A percentile compares a stretch with the other conserved stretches of the same genome.
Conservation (phyloP, 2,888 invertebrate species). For the Leucophenga montana region DNA sequence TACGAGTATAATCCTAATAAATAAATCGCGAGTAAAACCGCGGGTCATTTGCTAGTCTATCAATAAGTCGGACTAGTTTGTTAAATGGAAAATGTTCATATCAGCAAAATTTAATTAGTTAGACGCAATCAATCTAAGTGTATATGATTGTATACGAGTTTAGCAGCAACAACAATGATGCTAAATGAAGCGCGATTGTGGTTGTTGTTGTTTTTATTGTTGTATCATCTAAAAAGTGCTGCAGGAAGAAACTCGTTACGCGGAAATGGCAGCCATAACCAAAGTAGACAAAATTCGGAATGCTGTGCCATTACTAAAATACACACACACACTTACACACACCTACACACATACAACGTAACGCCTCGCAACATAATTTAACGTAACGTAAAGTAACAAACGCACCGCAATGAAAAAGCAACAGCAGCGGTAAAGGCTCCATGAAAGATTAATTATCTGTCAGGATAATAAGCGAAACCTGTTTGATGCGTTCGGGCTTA, state of each 20-base stretch:
- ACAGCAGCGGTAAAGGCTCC: conserved; percentile 6
- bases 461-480: conserved; percentile 30
- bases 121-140: conserved; percentile 38
- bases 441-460: conserved; percentile 47
- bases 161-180: background rate
- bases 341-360: background rate
- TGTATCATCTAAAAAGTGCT: background rate
- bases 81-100: conserved; percentile 19
- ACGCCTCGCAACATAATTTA: too few species aligned
- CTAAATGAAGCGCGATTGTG: background rate
- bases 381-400: too few species aligned
- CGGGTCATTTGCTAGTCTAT: too few species aligned
- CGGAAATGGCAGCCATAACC: too few species aligned
- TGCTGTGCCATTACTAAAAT: too few species aligned
- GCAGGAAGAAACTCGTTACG: too few species aligned
- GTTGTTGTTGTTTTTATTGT: background rate
- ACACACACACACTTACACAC: background rate
- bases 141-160: conserved; percentile 9
- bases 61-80: too few species aligned
- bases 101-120: conserved; percentile 49
- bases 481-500: background rate
- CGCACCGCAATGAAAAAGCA: too few species aligned
- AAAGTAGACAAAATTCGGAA: too few species aligned
- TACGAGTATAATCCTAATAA: too few species aligned
- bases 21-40: too few species aligned